Conservation (phyloP, 2,113 vertebrate species). For the Campylomormyrus tamandua region DNA sequence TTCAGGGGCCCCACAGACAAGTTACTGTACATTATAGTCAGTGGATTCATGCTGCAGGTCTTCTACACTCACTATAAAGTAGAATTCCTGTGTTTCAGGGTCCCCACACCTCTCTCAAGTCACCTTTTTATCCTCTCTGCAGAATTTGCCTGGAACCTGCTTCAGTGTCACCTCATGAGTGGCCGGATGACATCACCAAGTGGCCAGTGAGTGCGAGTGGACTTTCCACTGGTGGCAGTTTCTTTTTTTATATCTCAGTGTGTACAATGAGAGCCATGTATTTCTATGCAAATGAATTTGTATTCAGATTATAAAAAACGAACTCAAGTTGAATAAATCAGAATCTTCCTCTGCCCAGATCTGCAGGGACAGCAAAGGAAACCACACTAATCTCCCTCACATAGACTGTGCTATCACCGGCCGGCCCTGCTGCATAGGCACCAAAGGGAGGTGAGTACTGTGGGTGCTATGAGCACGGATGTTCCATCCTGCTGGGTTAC, state of each 20-base stretch:
- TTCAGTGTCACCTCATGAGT: constrained; percentile 85
- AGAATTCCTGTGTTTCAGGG: too few relatives aligned
- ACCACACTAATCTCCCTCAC: constrained; percentile 92
- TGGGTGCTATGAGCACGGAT: neutral
- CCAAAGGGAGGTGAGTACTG: constrained; percentile 83
- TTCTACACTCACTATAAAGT: too few relatives aligned
- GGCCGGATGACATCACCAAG: constrained; percentile 97
- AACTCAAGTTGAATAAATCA: neutral
- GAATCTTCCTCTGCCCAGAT: constrained; percentile 60
- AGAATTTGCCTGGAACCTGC: constrained; percentile 94
- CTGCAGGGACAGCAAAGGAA: constrained; percentile 88
- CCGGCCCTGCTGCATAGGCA: constrained; percentile 94
- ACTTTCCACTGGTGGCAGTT: neutral
- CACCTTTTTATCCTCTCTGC: constrained; percentile 13
- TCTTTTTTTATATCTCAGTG: neutral
- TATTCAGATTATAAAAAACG: neutral
- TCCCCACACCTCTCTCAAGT: neutral
- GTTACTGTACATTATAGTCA: too few relatives aligned
- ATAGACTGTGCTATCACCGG: constrained; percentile 95
- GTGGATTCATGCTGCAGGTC: too few relatives aligned
- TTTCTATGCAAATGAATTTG: neutral
- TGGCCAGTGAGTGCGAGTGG: constrained; percentile 79
- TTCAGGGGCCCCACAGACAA: too few relatives aligned
- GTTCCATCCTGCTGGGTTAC: neutral
- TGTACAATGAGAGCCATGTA: neutral